Evolutionary conservation across 2,113 vertebrate species (phyloP).

Genomic region (Pelecanus crispus): DNA sequence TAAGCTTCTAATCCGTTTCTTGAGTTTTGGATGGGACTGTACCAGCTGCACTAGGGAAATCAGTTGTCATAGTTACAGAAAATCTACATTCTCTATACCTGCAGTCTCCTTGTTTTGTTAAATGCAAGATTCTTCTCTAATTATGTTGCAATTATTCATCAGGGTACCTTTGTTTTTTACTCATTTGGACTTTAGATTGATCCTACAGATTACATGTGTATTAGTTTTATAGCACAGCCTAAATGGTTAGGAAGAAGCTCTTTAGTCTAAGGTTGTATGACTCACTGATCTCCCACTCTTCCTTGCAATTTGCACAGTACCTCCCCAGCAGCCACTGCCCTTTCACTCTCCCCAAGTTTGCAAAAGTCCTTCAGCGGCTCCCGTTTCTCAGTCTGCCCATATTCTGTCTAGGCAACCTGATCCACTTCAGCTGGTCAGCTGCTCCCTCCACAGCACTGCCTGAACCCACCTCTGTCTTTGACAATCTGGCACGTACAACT

Average conservation of each 20-base stretch:
- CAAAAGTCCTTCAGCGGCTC: background rate
- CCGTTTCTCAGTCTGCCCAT: background rate
- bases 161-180: background rate
- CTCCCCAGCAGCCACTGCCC: background rate
- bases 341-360: background rate
- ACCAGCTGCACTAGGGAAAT: background rate
- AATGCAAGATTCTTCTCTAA: background rate
- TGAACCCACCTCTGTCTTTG: background rate
- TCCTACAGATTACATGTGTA: accelerated
- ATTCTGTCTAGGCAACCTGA: background rate
- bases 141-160: background rate
- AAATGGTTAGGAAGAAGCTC: background rate
- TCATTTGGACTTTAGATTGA: background rate
- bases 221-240: background rate
- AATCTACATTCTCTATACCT: background rate
- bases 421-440: background rate
- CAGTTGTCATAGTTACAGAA: background rate
- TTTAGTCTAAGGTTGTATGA: background rate
- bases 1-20: constrained; percentile 15
- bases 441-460: background rate
- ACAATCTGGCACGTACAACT: background rate
- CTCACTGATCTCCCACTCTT: background rate
- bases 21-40: background rate
- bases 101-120: background rate
- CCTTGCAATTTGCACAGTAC: background rate